Conservation (phyloP, 2,888 invertebrate species). For the Cacoxenus indagator region DNA sequence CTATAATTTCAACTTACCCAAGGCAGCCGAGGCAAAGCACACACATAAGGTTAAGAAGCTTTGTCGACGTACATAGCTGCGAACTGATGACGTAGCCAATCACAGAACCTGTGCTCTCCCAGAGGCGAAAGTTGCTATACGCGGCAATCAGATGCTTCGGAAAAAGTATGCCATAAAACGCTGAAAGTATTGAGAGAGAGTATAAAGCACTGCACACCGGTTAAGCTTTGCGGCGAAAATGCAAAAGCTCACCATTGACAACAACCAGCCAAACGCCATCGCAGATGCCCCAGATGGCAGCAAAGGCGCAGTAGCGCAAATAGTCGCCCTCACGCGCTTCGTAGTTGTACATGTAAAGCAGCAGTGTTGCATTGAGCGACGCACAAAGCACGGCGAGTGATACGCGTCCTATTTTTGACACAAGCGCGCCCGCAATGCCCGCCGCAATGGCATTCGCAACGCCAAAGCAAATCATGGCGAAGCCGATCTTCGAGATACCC, state of each 20-base stretch:
- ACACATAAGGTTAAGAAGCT: constrained; percentile 78
- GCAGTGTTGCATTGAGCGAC: constrained; percentile 78
- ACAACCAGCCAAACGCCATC: constrained; percentile 94
- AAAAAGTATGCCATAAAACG: constrained; percentile 88
- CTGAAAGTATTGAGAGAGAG: constrained; percentile 68
- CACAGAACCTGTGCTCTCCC: constrained; percentile 93
- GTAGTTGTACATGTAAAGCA: constrained; percentile 81
- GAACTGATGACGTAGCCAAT: constrained; percentile 86
- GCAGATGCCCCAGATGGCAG: constrained; percentile 89
- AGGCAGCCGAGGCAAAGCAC: constrained; percentile 80
- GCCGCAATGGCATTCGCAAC: constrained; percentile 90
- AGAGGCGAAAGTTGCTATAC: constrained; percentile 91
- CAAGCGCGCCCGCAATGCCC: constrained; percentile 82
- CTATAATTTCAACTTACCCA: constrained; percentile 73
- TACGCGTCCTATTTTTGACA: constrained; percentile 81
- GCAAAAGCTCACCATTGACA: constrained; percentile 81
- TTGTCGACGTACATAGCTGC: constrained; percentile 80
- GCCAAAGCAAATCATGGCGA: constrained; percentile 94
- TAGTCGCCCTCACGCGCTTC: constrained; percentile 78
- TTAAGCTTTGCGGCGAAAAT: background rate
- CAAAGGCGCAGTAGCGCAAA: constrained; percentile 81
- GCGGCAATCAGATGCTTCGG: constrained; percentile 89
- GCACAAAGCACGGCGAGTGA: constrained; percentile 84
- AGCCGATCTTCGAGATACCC: constrained; percentile 92
- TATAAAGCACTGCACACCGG: background rate